phyloP scores from a whole-genome alignment of 2,888 invertebrate genomes.

The Rhagium mordax region DNA sequence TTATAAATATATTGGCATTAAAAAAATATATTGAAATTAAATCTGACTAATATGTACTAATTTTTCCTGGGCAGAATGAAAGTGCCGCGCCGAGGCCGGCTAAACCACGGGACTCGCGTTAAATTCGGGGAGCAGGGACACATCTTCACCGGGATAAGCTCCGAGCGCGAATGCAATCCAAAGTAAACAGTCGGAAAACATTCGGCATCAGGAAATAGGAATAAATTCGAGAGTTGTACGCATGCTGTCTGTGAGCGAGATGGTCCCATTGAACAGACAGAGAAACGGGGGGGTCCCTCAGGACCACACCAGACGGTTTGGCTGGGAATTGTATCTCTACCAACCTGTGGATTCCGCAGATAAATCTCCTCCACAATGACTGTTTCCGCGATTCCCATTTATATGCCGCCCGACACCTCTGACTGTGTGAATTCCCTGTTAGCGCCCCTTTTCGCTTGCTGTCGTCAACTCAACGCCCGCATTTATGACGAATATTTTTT shows the following conservation, averaged over 20 bases:
- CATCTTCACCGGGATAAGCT: constrained; percentile 12
- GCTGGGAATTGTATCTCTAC: constrained; percentile 56
- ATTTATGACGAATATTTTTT: too few species aligned
- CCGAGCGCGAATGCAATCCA: constrained; percentile 38
- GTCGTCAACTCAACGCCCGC: constrained; percentile 22
- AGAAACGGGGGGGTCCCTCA: constrained; percentile 65
- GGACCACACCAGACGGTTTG: constrained; percentile 65
- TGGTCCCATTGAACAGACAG: constrained; percentile 67
- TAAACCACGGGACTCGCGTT: background rate
- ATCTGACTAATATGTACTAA: too few species aligned
- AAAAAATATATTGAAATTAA: too few species aligned
- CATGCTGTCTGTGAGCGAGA: constrained; percentile 66
- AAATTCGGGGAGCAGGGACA: background rate
- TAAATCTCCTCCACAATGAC: constrained; percentile 66
- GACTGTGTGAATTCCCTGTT: constrained; percentile 14
- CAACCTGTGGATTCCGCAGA: constrained; percentile 70
- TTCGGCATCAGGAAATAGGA: constrained; percentile 49
- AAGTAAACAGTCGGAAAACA: constrained; percentile 47
- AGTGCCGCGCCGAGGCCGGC: background rate
- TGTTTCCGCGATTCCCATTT: constrained; percentile 59
- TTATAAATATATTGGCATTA: too few species aligned
- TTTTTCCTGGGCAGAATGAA: background rate
- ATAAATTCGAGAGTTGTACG: constrained; percentile 58
- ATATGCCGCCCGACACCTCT: constrained; percentile 50
- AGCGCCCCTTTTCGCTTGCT: constrained; percentile 10